phyloP scores from a whole-genome alignment of 2,888 invertebrate genomes.

The Bellardia bayeri region DNA sequence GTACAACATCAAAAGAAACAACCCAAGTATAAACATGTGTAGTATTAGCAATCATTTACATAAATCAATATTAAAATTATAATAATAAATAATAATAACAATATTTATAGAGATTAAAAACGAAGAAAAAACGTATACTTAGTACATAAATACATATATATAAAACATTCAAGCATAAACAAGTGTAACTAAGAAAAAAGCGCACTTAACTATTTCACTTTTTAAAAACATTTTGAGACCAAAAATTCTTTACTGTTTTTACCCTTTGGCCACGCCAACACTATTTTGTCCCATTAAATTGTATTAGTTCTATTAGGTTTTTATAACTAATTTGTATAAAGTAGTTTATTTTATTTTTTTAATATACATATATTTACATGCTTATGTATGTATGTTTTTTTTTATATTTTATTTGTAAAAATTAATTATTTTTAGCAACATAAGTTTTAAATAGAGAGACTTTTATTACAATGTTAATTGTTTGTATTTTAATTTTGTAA shows the following conservation, averaged over 20 bases:
- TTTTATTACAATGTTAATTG: constrained; percentile 65
- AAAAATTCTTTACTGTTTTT: constrained; percentile 65
- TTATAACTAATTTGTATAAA: constrained; percentile 64
- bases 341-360: constrained; percentile 49
- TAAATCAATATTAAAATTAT: constrained; percentile 45
- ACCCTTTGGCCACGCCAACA: constrained; percentile 68
- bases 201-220: constrained; percentile 65
- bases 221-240: constrained; percentile 69
- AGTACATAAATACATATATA: constrained; percentile 2
- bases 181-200: constrained; percentile 61
- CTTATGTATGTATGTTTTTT: constrained; percentile 27
- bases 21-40: constrained; percentile 61
- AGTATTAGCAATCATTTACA: constrained; percentile 71
- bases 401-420: constrained; percentile 50
- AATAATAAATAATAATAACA: background rate
- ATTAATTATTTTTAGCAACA: constrained; percentile 55
- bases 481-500: constrained; percentile 25
- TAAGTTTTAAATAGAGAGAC: constrained; percentile 51
- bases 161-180: constrained; percentile 30
- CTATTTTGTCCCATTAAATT: constrained; percentile 43
- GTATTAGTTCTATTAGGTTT: constrained; percentile 52
- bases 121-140: constrained; percentile 4
- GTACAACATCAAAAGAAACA: constrained; percentile 35
- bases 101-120: constrained; percentile 37
- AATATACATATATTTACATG: constrained; percentile 33